Evolutionary conservation across 1,140 invertebrate genomes (phyloP), one percentile per base, ranked within the genome.

Genomic region (Cyclargus thomasi): DNA sequence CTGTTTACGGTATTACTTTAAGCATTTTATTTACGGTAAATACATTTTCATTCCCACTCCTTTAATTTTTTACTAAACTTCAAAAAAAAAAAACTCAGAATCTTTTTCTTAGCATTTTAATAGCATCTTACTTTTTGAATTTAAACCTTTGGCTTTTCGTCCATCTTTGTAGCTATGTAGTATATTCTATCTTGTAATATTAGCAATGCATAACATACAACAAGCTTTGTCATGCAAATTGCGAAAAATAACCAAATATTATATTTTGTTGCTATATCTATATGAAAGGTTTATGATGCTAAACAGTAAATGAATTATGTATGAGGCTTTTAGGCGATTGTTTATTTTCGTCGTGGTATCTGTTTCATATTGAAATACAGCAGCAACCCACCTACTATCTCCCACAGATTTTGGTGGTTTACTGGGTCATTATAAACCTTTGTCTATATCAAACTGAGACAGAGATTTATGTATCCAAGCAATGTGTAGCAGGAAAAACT

Each of bases 311-410:
- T 59, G 18, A 59, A 59, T 59, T 20, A 20, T 59, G 17, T 21
- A 59, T 59, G 55, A 59, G 18, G 55, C 55, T 59, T 59, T 59
- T 59, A 21, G 55, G 55, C 18, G 2, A 59, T 20, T 55, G 53
- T 55, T 55, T 59, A 59, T 20, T 59, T 59, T 20, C 18, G 55
- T 29, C 29, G 29, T 29, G 29, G 29, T 29, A 29, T 29, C 29
- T 29, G 29, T 47, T 47, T 47, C 11, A 47, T 47, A 47, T 47
- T 47, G 39, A 47, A 47, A 47, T 47, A 16, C 14, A 2, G 39
- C 8, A 16, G 39, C 14, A 47, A 47, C 39, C 29, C 39, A 16
- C 39, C 39, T 8, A 47, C 39, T 16, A 16, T 47, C 39, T 47
- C 39, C 39, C 39, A 47, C 39, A 8, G 29, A 29, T 7, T 29